These are phyloP conservation scores for Deroplatys truncata DNA, from an alignment of 2,888 invertebrate species.

Conservation along the genomic window DNA sequence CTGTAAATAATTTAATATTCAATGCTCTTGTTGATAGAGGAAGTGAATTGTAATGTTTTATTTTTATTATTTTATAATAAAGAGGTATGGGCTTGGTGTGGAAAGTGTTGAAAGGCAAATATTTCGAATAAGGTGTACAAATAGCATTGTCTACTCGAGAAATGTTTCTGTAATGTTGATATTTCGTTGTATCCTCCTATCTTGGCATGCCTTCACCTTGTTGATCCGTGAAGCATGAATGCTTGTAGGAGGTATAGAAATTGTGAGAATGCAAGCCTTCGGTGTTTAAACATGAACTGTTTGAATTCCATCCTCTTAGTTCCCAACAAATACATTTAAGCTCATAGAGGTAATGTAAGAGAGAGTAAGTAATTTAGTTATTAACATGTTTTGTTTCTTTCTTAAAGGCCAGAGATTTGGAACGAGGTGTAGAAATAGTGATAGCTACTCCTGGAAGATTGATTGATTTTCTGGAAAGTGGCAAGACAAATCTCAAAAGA, in stretches of 20 bases:
- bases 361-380: background rate
- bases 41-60: too few relatives aligned
- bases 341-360: background rate
- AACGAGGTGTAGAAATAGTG: slow-evolving; percentile 87
- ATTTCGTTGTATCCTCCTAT: background rate
- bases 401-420: slow-evolving; percentile 62
- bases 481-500: slow-evolving; percentile 66
- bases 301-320: background rate
- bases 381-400: background rate
- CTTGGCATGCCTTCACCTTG: background rate
- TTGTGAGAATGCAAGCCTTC: background rate
- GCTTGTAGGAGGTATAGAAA: background rate
- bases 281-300: background rate
- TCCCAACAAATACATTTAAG: background rate
- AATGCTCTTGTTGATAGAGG: too few relatives aligned
- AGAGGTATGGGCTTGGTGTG: too few relatives aligned
- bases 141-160: too few relatives aligned
- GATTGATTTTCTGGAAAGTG: slow-evolving; percentile 88
- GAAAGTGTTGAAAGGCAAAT: too few relatives aligned
- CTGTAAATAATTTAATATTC: too few relatives aligned
- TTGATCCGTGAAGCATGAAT: background rate
- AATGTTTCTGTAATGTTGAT: too few relatives aligned
- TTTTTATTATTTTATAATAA: too few relatives aligned
- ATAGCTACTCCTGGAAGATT: slow-evolving; percentile 95
- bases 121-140: too few relatives aligned